Evolutionary conservation across 2,888 invertebrate genomes (phyloP).

Genomic region (Agrotis segetum): DNA sequence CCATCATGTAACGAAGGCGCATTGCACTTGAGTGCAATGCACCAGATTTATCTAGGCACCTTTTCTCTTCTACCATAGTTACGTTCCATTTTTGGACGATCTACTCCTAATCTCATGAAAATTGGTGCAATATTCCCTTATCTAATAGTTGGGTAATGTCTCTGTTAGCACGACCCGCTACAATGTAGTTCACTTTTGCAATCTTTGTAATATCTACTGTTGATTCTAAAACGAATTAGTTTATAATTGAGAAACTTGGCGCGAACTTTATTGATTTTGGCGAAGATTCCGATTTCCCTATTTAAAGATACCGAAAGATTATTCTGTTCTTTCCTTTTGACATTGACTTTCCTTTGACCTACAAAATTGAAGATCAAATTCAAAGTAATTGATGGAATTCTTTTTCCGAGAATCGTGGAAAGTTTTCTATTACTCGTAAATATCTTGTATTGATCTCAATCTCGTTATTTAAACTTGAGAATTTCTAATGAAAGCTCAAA

Average conservation of each 20-base stretch:
- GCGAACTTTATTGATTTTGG: conserved; percentile 30
- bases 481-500: neutral
- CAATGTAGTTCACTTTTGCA: conserved; percentile 42
- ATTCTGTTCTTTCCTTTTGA: neutral
- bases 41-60: too few relatives aligned
- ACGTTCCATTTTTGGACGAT: neutral
- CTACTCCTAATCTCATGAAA: conserved; percentile 9
- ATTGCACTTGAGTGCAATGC: too few relatives aligned
- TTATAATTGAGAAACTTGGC: conserved; percentile 11
- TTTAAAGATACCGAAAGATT: neutral
- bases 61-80: neutral
- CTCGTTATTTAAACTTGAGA: neutral
- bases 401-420: too few relatives aligned
- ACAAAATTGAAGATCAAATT: neutral
- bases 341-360: neutral
- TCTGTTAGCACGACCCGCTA: conserved; percentile 43
- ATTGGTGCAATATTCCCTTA: conserved; percentile 36
- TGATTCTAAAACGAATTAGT: neutral
- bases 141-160: conserved; percentile 34
- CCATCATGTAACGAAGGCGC: too few relatives aligned
- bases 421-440: too few relatives aligned
- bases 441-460: neutral
- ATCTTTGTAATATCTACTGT: conserved; percentile 17
- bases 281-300: conserved; percentile 4
- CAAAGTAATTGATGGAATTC: neutral